Conservation (phyloP, 2,113 vertebrate species). For the Proteles cristata region DNA sequence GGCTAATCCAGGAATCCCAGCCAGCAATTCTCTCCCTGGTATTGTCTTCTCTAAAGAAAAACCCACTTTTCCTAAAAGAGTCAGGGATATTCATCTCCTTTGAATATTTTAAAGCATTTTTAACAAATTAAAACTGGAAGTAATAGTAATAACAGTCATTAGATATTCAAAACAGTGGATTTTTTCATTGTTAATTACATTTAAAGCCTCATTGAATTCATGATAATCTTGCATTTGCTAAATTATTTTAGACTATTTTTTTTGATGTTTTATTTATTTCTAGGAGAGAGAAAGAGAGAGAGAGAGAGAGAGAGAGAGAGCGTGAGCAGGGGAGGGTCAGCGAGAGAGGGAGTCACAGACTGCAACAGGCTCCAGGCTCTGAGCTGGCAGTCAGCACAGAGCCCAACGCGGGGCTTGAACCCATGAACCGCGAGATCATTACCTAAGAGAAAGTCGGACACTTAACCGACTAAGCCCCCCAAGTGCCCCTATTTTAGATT, state of each 20-base stretch:
- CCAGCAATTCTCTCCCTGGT: background rate
- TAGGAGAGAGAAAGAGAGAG: too few species aligned
- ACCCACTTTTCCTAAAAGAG: background rate
- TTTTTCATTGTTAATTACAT: constrained; percentile 57
- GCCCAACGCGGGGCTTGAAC: too few species aligned
- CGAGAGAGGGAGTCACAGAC: too few species aligned
- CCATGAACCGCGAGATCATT: too few species aligned
- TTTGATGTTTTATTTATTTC: too few species aligned
- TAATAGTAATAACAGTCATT: background rate
- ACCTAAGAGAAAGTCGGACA: too few species aligned
- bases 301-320: too few species aligned
- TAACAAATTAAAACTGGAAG: constrained; percentile 31
- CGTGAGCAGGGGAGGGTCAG: too few species aligned
- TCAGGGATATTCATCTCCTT: background rate
- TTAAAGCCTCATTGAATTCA: constrained; percentile 46
- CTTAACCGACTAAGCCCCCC: too few species aligned
- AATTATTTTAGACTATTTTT: constrained; percentile 36
- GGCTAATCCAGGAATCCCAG: background rate
- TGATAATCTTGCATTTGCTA: constrained; percentile 41
- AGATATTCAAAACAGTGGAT: background rate
- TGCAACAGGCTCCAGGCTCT: too few species aligned
- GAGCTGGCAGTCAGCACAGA: too few species aligned
- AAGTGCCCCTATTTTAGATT: background rate
- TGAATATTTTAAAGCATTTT: constrained; percentile 25
- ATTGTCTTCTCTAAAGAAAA: background rate